Evolutionary conservation across 2,888 invertebrate genomes (phyloP), one percentile per base, ranked within the genome.

Genomic region (Pollenia griseotomentosa): DNA sequence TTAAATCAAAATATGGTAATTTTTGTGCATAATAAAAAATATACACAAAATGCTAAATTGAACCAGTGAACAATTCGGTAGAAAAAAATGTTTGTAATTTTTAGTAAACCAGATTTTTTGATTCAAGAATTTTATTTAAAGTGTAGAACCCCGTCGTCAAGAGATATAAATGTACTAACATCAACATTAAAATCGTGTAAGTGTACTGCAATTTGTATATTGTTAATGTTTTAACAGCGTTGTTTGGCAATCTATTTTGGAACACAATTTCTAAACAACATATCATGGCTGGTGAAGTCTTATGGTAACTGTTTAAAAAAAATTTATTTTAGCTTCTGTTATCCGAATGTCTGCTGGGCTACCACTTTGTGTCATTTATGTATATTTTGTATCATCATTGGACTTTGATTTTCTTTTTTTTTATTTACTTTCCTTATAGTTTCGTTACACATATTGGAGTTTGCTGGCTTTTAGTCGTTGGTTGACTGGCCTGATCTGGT

Each of bases 1-100:
- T 87, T 81, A 87, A 87, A 87, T 87, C 86, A 87, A 87, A 87
- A 87, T 84, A 87, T 87, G 86, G 86, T 81, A 81, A 84, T 87
- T 83, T 84, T 73, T 55, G 75, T 83, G 86, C 83, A 33, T 33
- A 33, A 33, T 80, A 83, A 81, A 77, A 73, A 53, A 46, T 51
- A 12, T 59, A 61, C 71, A 59, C 33, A 33, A 33, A 33, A 33
- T 59, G 53, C 33, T 33, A 66, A 73, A 61, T 33, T 68, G 9
- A 44, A 44, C 55, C 75, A 75, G 44, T 61, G 59, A 83, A 68
- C 61, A 73, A 11, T 73, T 2, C 1, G 1, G 9, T 33, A 0
- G 33, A 33, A 33, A 33, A 33, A 33, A 33, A 33, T 33, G 4
- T 33, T 19, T 19, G 19, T 19, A 19, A 19, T 19, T 33, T 6